These are phyloP conservation scores for Proterorhinus semilunaris DNA, from an alignment of 2,113 vertebrate species.

Conservation along the genomic window DNA sequence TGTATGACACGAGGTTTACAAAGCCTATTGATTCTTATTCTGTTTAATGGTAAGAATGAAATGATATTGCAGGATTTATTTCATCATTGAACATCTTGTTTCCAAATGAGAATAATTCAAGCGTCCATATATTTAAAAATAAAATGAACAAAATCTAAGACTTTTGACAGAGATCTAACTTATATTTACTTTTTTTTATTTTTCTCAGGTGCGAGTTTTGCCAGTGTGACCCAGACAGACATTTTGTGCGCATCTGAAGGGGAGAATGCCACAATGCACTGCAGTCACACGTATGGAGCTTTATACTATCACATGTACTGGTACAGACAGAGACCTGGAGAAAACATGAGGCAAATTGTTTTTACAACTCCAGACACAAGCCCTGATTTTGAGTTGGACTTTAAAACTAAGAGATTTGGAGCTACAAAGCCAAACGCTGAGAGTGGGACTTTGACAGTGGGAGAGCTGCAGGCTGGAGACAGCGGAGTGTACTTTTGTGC, in stretches of 20 bases:
- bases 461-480: constrained; percentile 38
- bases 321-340: constrained; percentile 58
- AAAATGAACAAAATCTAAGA: too few species aligned
- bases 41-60: too few species aligned
- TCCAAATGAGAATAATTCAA: too few species aligned
- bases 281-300: neutral
- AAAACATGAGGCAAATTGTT: constrained; percentile 46
- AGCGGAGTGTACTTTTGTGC: constrained; percentile 45
- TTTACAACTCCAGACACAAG: rapidly evolving
- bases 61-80: too few species aligned
- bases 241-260: neutral
- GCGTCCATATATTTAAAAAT: too few species aligned
- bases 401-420: too few species aligned
- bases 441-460: constrained; percentile 44
- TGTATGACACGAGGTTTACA: too few species aligned
- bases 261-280: neutral
- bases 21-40: too few species aligned
- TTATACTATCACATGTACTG: constrained; percentile 51
- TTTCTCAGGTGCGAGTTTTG: neutral
- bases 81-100: too few species aligned
- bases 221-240: neutral
- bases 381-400: neutral
- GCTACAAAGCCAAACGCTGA: neutral
- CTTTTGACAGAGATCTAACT: too few species aligned
- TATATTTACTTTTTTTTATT: neutral